A percentile compares a stretch with the other conserved stretches of the same genome.
Evolutionary conservation across 2,797 vertebrate species (phyloP).

Genomic region (Syndactyla subalaris): DNA sequence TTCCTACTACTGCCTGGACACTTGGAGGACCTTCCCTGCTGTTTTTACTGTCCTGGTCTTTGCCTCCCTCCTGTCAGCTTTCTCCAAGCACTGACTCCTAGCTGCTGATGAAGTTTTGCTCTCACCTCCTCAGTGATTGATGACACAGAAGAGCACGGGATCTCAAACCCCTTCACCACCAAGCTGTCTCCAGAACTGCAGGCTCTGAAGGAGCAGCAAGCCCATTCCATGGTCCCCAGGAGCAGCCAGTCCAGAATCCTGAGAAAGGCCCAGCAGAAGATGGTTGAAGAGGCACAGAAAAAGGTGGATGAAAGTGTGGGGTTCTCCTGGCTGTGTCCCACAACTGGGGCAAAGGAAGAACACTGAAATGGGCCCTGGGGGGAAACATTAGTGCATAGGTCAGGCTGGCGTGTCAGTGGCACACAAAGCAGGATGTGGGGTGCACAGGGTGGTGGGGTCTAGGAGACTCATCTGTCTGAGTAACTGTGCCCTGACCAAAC

Average conservation of each 20-base stretch:
- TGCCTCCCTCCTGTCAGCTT: neutral
- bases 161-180: slow-evolving; percentile 87
- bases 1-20: neutral
- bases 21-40: neutral
- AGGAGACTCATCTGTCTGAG: neutral
- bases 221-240: slow-evolving; percentile 74
- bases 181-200: slow-evolving; percentile 84
- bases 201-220: slow-evolving; percentile 86
- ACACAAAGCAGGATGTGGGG: neutral
- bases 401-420: neutral
- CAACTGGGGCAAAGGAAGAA: neutral
- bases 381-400: neutral
- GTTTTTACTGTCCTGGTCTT: neutral
- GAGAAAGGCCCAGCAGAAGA: slow-evolving; percentile 73
- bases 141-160: slow-evolving; percentile 59
- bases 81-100: neutral
- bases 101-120: neutral
- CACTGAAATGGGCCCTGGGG: neutral
- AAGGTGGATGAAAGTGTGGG: slow-evolving; percentile 49
- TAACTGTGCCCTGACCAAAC: neutral
- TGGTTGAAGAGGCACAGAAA: slow-evolving; percentile 70
- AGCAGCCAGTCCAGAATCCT: slow-evolving; percentile 81
- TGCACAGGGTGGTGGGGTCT: neutral
- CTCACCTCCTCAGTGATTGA: slow-evolving; percentile 79
- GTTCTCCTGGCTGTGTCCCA: neutral